A percentile compares a stretch with the other conserved stretches of the same genome.
phyloP scores from a whole-genome alignment of 2,797 vertebrate genomes.

The Masticophis lateralis region DNA sequence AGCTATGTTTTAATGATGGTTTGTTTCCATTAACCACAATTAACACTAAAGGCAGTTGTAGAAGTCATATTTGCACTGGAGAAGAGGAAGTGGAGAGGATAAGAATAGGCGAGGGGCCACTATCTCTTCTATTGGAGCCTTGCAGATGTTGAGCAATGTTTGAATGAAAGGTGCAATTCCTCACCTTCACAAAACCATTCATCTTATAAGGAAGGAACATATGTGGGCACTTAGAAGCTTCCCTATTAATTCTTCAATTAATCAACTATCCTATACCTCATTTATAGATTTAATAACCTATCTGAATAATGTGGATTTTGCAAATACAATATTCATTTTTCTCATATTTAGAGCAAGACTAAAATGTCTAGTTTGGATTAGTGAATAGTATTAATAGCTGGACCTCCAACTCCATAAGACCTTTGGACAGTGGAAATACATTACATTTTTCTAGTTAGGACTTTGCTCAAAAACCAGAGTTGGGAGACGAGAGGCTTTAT shows the following conservation, averaged over 20 bases:
- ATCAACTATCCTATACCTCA: neutral
- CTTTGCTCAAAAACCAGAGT: fast-evolving
- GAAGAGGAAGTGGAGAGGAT: neutral
- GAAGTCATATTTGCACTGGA: neutral
- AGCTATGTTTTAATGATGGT: neutral
- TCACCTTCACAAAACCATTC: neutral
- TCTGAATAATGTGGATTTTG: slow-evolving; percentile 39
- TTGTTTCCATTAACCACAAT: neutral
- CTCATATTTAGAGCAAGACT: slow-evolving; percentile 10
- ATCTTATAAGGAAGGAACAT: neutral
- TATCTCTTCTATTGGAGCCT: neutral
- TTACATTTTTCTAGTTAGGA: neutral
- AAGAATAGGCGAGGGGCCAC: neutral
- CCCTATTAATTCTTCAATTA: slow-evolving; percentile 33
- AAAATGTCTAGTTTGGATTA: neutral
- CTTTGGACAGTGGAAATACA: neutral
- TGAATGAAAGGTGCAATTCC: neutral
- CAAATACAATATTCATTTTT: slow-evolving; percentile 19
- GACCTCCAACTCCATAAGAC: slow-evolving; percentile 14
- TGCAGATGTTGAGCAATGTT: neutral
- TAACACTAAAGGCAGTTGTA: neutral
- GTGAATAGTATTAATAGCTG: neutral
- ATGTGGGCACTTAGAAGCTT: neutral
- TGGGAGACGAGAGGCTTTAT: neutral
- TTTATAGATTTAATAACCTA: slow-evolving; percentile 34